Percentiles rank a stretch among this genome's conserved stretches.
phyloP scores from a whole-genome alignment of 2,113 vertebrate species.

The Eidolon helvum region DNA sequence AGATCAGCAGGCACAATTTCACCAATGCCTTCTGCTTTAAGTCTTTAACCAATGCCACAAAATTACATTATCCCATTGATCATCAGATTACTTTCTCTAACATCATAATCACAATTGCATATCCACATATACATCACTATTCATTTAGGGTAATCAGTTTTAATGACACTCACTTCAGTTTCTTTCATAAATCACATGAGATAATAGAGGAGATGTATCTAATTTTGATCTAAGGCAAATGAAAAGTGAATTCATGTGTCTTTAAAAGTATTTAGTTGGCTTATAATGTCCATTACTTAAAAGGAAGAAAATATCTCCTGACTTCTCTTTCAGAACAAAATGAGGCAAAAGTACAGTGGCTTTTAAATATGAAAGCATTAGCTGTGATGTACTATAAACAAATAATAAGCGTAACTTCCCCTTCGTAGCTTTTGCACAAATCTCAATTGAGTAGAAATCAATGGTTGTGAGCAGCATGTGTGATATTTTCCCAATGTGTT shows the following conservation, averaged over 20 bases:
- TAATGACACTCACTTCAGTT: constrained; percentile 67
- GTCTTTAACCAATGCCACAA: constrained; percentile 54
- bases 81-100: constrained; percentile 76
- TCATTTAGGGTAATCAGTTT: constrained; percentile 80
- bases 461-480: neutral
- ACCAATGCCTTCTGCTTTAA: constrained; percentile 38
- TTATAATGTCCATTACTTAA: constrained; percentile 71
- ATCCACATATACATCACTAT: constrained; percentile 71
- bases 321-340: constrained; percentile 74
- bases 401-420: constrained; percentile 39
- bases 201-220: constrained; percentile 79
- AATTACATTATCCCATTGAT: constrained; percentile 72
- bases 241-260: constrained; percentile 72
- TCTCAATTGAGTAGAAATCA: constrained; percentile 61
- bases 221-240: constrained; percentile 76
- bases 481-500: neutral
- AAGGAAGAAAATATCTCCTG: constrained; percentile 62
- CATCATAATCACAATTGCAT: constrained; percentile 79
- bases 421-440: constrained; percentile 62
- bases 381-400: constrained; percentile 31
- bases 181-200: constrained; percentile 81
- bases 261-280: constrained; percentile 70
- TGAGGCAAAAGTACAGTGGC: constrained; percentile 68
- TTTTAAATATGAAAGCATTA: constrained; percentile 41
- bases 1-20: neutral